Conservation (phyloP, 2,797 vertebrate species). For the Eospalax fontanierii region DNA sequence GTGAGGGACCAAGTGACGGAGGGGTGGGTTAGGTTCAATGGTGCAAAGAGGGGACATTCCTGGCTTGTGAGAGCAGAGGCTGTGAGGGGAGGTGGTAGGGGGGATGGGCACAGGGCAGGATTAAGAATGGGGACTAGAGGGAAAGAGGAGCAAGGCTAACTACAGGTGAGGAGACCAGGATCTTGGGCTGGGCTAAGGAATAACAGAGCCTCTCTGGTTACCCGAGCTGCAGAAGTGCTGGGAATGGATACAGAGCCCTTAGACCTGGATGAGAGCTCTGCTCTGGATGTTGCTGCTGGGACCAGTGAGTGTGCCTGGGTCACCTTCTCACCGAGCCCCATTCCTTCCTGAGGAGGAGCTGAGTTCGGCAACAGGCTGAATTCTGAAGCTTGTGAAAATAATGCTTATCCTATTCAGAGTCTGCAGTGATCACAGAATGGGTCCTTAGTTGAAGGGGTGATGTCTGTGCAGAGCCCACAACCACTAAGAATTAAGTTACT, state of each 20-base stretch:
- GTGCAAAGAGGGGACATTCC: too few species aligned
- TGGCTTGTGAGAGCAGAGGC: too few species aligned
- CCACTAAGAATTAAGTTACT: background rate
- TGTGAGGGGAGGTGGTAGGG: too few species aligned
- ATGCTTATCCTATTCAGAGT: background rate
- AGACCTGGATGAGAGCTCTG: conserved; percentile 80
- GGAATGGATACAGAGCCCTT: background rate
- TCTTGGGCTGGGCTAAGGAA: background rate
- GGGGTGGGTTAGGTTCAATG: too few species aligned
- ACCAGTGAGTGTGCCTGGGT: conserved; percentile 86
- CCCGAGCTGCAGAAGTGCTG: background rate
- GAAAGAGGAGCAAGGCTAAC: too few species aligned
- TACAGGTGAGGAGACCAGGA: background rate
- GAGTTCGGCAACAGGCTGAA: background rate
- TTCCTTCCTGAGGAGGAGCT: background rate
- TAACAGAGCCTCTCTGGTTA: too few species aligned
- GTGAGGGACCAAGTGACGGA: too few species aligned
- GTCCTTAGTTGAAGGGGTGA: background rate
- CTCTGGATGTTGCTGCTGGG: conserved; percentile 81
- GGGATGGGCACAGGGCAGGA: too few species aligned
- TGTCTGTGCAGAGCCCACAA: background rate
- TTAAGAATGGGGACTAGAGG: too few species aligned
- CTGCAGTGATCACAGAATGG: background rate
- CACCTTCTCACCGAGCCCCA: too few species aligned
- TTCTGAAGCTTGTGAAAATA: background rate